Base-by-base conservation (phyloP, 2,797 vertebrate species). In the Rallus crepitans region DNA sequence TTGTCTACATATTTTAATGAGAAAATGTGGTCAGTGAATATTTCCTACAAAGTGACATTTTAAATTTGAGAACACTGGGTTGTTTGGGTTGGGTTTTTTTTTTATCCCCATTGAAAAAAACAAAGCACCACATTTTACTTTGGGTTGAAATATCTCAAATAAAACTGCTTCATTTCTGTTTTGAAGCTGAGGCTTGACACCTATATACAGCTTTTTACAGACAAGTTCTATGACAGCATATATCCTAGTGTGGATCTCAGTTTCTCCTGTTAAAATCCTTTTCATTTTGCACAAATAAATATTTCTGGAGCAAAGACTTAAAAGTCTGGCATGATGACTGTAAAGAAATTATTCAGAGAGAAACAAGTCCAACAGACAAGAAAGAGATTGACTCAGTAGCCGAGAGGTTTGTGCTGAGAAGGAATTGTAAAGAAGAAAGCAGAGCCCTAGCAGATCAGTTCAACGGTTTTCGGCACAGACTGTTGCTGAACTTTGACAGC, bases 401-500 rank as follows among this genome's bases (percentile, higher is more conserved):
- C 7, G 5, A 64, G 88, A 94, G 92, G 55, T 84, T 81, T 91
- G 82, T 0, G 0, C 77, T 60, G 69, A 87, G 82, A 87, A 96
- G 60, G 81, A 89, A 77, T 37, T 84, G 78, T 89, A 94, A 96
- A 94, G 81, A 91, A 94, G 78, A 91, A 95, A 95, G 81, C 25
- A 35, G 64, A 94, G 56, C 60, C 81, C 1, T 2, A 82, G 76
- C 45, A 78, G 66, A 90, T 90, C 59, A 57, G 77, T 70, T 90
- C 76, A 81, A 73, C 7, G 0, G n/a, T 82, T 95, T 90, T 92
- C 85, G 90, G 66, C 20, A 3, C 87, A 83, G 82, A 45, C 82
- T 79, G 94, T 84, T 90, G 80, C 90, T 93, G 87, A 96, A 95
- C 91, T 96, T 79, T 94, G 89, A 87, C 87, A 84, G 82, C 60